Percentiles rank a stretch among this genome's conserved stretches.
Evolutionary conservation across 2,113 vertebrate species (phyloP).

Genomic region (Thinocorus orbignyianus): DNA sequence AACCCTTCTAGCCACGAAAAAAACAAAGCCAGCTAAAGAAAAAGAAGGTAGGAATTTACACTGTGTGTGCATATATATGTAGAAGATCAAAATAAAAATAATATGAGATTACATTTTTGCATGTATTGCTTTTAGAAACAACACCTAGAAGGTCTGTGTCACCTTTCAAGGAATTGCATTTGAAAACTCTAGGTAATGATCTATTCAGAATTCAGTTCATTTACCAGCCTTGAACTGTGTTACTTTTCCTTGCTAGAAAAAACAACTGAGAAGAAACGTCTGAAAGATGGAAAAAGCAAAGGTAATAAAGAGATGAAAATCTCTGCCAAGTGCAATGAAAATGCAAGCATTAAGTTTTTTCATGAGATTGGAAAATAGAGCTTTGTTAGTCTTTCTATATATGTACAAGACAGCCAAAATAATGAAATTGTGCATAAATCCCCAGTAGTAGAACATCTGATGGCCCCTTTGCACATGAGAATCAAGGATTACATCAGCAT

Average conservation of each 20-base stretch:
- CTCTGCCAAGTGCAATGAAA: neutral
- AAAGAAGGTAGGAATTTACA: constrained; percentile 65
- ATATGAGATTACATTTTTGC: neutral
- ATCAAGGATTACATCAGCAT: neutral
- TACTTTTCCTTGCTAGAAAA: constrained; percentile 45
- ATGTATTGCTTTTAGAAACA: neutral
- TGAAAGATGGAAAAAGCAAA: constrained; percentile 56
- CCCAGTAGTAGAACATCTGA: neutral
- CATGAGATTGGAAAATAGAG: neutral
- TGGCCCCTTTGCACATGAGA: neutral
- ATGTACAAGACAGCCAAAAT: neutral
- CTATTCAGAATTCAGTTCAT: neutral
- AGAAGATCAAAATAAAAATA: neutral
- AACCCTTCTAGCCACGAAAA: constrained; percentile 61
- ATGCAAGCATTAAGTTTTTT: neutral
- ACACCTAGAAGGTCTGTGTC: neutral
- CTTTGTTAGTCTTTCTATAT: neutral
- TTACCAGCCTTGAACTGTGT: neutral
- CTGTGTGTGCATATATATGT: neutral
- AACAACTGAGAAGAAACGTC: constrained; percentile 24
- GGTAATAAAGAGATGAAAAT: constrained; percentile 30
- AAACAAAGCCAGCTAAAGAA: constrained; percentile 58
- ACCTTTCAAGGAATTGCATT: neutral
- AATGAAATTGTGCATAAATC: neutral
- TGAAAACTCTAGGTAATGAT: neutral